Conservation (phyloP, 2,113 vertebrate species). For the Picathartes gymnocephalus region DNA sequence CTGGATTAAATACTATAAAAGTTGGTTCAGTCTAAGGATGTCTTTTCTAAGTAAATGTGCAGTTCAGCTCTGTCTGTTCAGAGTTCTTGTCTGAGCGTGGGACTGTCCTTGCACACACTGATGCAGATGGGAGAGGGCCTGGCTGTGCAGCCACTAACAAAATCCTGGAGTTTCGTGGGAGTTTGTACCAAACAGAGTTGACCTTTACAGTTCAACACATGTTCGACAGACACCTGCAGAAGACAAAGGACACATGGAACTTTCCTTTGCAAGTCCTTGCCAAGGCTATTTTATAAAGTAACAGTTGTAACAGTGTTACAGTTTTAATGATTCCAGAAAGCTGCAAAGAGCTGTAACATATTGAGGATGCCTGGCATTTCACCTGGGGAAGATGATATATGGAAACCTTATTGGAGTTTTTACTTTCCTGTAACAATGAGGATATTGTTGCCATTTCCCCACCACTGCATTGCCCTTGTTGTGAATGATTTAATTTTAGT, state of each 20-base stretch:
- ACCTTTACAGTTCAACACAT: background rate
- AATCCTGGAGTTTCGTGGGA: background rate
- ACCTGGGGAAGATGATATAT: background rate
- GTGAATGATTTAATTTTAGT: background rate
- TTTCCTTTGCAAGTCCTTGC: background rate
- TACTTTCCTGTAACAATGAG: background rate
- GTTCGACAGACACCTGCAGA: background rate
- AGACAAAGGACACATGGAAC: background rate
- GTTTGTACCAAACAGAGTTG: background rate
- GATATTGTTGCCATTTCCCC: background rate
- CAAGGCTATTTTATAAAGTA: background rate
- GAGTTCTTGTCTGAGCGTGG: background rate
- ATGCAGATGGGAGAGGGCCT: background rate
- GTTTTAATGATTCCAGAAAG: background rate
- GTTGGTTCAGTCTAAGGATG: background rate
- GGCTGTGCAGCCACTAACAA: background rate
- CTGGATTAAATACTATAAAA: background rate
- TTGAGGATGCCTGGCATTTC: background rate
- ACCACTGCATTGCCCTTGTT: background rate
- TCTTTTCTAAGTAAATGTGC: background rate
- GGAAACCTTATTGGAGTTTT: background rate
- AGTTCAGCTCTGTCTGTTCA: background rate
- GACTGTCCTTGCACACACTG: background rate
- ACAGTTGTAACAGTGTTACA: background rate
- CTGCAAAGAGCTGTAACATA: background rate